Base-by-base conservation (phyloP, 2,888 invertebrate species). In the Fabriciana adippe region DNA sequence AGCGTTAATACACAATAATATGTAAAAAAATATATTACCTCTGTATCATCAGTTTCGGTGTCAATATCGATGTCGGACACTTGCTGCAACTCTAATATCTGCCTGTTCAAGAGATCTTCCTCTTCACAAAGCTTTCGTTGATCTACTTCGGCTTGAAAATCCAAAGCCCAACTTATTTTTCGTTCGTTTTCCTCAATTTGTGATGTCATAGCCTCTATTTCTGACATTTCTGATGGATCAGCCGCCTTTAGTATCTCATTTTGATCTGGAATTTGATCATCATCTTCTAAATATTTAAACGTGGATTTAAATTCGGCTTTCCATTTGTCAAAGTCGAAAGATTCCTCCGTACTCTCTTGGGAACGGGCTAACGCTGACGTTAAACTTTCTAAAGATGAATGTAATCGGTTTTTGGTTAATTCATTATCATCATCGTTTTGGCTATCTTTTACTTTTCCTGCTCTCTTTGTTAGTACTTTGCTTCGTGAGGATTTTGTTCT, bases 31-130 rank as follows among this genome's bases (percentile, higher is more conserved):
- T 31, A 35, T 67, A 79, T 82, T 70, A 93, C 93, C 86, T 95
- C 95, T 8, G 95, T 95, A 76, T 96, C 97, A 82, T 97, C 97
- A 0, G 96, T 97, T 85, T 97, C 97, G 0, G 96, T 96, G 74
- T 97, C 97, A 55, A 96, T 92, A 78, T 96, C 96, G 60, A 96
- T 94, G 77, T 95, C 96, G 0, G 95, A 94, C 57, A 95, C 94
- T 75, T 94, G 93, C 74, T 95, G 95, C 73, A 96, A 82, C 81
- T 96, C 96, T 75, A 95, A 93, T 65, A 96, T 96, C 84, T 96
- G 96, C 55, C 96, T 93, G 74, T 96, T 96, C 59, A 97, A 79
- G 3, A 95, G 91, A 72, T 96, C 96, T 77, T 97, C 96, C 76
- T 96, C 96, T 73, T 96, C 96, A 3, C 95, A 95, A 31, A 97